These are phyloP conservation scores for Lottia scabra DNA, from an alignment of 2,888 invertebrate species.

Conservation along the genomic window DNA sequence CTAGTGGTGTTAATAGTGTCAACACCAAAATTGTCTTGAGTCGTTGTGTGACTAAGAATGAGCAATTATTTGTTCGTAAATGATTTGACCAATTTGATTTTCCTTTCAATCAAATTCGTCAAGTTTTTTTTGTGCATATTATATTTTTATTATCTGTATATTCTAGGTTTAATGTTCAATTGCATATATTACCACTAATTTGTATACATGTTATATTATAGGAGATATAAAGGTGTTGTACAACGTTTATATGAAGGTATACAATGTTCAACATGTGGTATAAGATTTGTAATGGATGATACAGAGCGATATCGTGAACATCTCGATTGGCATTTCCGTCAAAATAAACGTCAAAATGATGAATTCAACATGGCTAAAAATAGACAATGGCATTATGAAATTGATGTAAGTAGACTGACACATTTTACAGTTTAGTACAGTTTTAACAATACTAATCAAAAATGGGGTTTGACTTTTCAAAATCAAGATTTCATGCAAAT, in stretches of 20 bases:
- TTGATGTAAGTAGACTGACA: conserved; percentile 66
- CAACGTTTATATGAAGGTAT: conserved; percentile 81
- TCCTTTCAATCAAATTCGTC: neutral
- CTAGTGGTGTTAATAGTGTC: no score
- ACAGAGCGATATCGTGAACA: conserved; percentile 88
- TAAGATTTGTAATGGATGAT: conserved; percentile 86
- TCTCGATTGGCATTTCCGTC: conserved; percentile 96
- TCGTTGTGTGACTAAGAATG: no score
- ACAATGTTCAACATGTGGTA: conserved; percentile 97
- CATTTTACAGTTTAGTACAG: no score
- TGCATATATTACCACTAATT: neutral
- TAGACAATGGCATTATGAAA: conserved; percentile 89
- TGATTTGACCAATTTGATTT: no score
- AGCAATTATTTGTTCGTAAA: no score
- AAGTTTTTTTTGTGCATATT: no score
- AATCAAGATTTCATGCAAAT: no score
- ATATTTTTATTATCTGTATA: no score
- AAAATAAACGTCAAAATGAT: conserved; percentile 89
- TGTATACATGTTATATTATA: conserved; percentile 64
- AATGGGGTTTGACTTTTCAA: no score
- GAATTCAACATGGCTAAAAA: conserved; percentile 83
- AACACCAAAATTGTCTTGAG: no score
- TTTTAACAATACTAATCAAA: no score
- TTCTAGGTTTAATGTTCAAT: no score
- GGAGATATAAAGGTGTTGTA: conserved; percentile 81